Evolutionary conservation across 2,113 vertebrate genomes (phyloP).

Genomic region (Rhinoptilus africanus): DNA sequence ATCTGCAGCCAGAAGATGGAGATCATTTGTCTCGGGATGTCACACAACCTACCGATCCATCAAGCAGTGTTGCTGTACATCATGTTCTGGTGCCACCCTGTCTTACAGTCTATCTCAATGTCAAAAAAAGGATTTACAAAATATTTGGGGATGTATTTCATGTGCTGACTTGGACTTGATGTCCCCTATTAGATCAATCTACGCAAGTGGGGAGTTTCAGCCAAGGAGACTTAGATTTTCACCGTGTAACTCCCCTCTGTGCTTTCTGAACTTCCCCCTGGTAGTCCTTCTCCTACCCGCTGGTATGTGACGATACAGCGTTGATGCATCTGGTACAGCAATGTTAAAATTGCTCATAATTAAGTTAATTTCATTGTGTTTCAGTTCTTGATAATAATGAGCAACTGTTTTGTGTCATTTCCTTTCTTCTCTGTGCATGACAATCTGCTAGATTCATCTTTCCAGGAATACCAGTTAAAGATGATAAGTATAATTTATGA

Average conservation of each 20-base stretch:
- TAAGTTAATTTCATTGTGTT: neutral
- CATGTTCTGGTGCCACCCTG: neutral
- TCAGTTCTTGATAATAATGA: neutral
- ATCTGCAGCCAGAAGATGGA: slow-evolving; percentile 3
- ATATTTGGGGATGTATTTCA: slow-evolving; percentile 13
- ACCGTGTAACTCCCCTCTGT: fast-evolving
- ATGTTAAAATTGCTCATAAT: neutral
- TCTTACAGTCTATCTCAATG: slow-evolving; percentile 14
- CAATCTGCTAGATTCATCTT: neutral
- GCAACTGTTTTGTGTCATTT: neutral
- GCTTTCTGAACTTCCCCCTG: neutral
- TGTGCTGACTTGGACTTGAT: neutral
- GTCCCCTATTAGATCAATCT: neutral
- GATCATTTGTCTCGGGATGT: slow-evolving; percentile 25
- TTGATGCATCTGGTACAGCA: neutral
- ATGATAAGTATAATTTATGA: slow-evolving; percentile 26
- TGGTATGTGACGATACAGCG: neutral
- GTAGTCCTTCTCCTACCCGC: neutral
- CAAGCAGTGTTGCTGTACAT: neutral
- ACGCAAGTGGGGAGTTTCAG: neutral
- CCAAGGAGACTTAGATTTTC: neutral
- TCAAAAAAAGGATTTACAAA: slow-evolving; percentile 22
- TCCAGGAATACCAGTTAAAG: neutral
- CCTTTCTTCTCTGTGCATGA: neutral
- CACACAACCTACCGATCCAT: neutral